These are phyloP conservation scores for Eubasilissa regina DNA, from an alignment of 1,140 invertebrate genomes.

Conservation along the genomic window DNA sequence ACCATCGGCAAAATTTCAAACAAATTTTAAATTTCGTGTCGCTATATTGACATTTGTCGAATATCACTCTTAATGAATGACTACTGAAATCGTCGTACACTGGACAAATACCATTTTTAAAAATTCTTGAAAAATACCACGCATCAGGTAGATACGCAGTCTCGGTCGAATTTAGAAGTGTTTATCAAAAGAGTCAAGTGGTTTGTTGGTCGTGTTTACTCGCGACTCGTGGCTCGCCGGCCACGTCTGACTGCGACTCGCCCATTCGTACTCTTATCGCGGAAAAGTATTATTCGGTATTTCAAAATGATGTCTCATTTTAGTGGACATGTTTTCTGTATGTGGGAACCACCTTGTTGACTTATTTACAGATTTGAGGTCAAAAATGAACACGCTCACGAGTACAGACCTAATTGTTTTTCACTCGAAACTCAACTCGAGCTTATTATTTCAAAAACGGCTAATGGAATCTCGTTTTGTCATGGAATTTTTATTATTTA, in stretches of 20 bases:
- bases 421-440: constrained; percentile 23
- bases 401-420: constrained; percentile 28
- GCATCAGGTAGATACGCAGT: not conserved
- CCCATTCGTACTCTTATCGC: constrained; percentile 1
- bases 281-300: constrained; percentile 29
- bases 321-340: constrained; percentile 26
- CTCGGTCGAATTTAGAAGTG: constrained; percentile 24
- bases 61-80: constrained; percentile 18
- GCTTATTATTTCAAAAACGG: constrained; percentile 13
- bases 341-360: constrained; percentile 27
- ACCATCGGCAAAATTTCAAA: constrained; percentile 25
- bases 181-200: constrained; percentile 1
- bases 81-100: constrained; percentile 23
- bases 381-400: constrained; percentile 10
- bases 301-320: constrained; percentile 36
- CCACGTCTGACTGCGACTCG: too few species aligned
- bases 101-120: constrained; percentile 15
- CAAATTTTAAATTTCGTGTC: constrained; percentile 1
- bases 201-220: not conserved
- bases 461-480: constrained; percentile 7
- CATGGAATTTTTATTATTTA: too few species aligned
- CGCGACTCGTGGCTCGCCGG: not conserved
- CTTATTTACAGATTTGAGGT: constrained; percentile 41
- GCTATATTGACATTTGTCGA: constrained; percentile 16
- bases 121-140: not conserved